Conservation (phyloP, 2,113 vertebrate species). For the Brienomyrus brachyistius region DNA sequence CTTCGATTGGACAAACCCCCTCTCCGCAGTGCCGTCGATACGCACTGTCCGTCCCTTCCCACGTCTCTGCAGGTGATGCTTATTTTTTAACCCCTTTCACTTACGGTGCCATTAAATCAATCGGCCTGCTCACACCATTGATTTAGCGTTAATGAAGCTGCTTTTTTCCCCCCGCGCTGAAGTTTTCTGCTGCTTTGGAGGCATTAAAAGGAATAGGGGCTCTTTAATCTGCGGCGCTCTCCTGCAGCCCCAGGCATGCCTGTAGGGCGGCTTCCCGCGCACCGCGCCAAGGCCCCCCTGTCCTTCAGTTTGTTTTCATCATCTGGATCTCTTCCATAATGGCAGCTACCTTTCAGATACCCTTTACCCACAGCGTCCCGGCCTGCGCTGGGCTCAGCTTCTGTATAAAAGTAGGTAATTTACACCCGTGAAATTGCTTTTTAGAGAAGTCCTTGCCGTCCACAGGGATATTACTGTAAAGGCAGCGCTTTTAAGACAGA, state of each 20-base stretch:
- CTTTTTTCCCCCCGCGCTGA: conserved; percentile 24
- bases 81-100: conserved; percentile 51
- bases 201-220: conserved; percentile 89
- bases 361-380: conserved; percentile 47
- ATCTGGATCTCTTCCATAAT: conserved; percentile 57
- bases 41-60: conserved; percentile 7
- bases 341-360: conserved; percentile 53
- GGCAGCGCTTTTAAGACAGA: conserved; percentile 43
- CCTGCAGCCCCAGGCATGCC: conserved; percentile 80
- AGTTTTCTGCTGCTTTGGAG: conserved; percentile 46
- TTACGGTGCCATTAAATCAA: conserved; percentile 53
- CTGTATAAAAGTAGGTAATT: conserved; percentile 51
- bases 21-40: conserved; percentile 39
- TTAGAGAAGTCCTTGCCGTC: conserved; percentile 48
- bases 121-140: conserved; percentile 44
- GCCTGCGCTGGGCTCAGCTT: conserved; percentile 33
- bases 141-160: conserved; percentile 49
- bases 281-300: conserved; percentile 53
- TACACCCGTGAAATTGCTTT: conserved; percentile 52
- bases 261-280: conserved; percentile 74
- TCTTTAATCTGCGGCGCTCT: conserved; percentile 83
- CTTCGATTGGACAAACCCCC: background rate
- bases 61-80: conserved; percentile 35
- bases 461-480: conserved; percentile 46
- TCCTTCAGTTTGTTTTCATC: conserved; percentile 54